Evolutionary conservation across 2,113 vertebrate genomes (phyloP).

Genomic region (Pteronura brasiliensis): DNA sequence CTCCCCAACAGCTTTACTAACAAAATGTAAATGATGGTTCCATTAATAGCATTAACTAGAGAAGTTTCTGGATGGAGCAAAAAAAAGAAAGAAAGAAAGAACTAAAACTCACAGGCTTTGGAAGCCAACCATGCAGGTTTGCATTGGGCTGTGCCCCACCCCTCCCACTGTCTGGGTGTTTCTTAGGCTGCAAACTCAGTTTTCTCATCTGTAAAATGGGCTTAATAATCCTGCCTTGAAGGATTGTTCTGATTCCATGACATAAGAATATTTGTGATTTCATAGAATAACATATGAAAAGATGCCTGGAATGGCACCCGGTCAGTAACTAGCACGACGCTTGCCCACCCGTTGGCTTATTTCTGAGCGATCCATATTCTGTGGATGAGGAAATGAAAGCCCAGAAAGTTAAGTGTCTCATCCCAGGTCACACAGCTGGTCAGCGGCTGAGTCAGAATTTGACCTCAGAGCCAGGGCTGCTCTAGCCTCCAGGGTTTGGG

Average conservation of each 20-base stretch:
- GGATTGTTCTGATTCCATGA: background rate
- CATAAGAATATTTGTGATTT: background rate
- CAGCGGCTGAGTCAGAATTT: background rate
- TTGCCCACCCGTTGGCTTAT: background rate
- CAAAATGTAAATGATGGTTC: too few species aligned
- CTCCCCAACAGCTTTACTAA: background rate
- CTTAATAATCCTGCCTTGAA: background rate
- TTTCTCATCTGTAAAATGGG: conserved; percentile 2
- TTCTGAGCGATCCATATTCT: background rate
- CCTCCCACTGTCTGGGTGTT: background rate
- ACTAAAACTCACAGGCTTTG: background rate
- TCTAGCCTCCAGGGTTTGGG: background rate
- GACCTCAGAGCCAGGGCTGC: background rate
- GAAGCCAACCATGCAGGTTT: background rate
- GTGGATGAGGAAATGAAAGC: background rate
- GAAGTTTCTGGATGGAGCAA: background rate
- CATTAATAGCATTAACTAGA: accelerated
- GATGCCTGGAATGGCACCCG: accelerated
- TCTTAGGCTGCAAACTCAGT: background rate
- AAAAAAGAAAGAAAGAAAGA: background rate
- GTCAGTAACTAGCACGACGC: accelerated
- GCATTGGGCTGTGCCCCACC: background rate
- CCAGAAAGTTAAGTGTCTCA: background rate
- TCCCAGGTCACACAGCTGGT: background rate
- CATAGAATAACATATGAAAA: background rate